Conservation (phyloP, 2,888 invertebrate species). For the Entomobrya multifasciata region DNA sequence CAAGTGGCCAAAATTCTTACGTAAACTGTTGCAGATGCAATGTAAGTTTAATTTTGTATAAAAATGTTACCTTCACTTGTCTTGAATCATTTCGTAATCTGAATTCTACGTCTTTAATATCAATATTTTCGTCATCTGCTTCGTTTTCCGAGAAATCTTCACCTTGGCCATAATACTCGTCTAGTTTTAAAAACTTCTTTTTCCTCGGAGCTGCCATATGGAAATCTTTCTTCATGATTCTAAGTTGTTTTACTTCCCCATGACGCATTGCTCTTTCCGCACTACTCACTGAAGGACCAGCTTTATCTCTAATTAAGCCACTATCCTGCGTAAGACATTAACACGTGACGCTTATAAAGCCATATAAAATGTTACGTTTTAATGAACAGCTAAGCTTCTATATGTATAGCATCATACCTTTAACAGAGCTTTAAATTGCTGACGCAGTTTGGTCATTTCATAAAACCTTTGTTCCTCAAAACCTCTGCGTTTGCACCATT, state of each 20-base stretch:
- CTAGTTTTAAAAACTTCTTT: conserved; percentile 87
- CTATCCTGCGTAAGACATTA: conserved; percentile 71
- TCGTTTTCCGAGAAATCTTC: conserved; percentile 83
- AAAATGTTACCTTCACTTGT: conserved; percentile 85
- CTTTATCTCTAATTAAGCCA: conserved; percentile 74
- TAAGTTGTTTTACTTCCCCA: conserved; percentile 93
- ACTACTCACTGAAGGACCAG: conserved; percentile 83
- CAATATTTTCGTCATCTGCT: conserved; percentile 83
- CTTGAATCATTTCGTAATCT: conserved; percentile 89
- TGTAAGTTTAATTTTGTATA: too few relatives aligned
- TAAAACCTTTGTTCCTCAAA: conserved; percentile 98
- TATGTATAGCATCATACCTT: conserved; percentile 83
- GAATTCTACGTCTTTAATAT: conserved; percentile 94
- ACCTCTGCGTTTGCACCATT: conserved; percentile 94
- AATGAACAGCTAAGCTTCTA: too few relatives aligned
- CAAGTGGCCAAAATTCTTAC: background rate
- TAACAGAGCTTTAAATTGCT: conserved; percentile 92
- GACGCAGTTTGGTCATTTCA: conserved; percentile 95
- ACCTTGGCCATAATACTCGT: conserved; percentile 85
- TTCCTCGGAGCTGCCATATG: conserved; percentile 87
- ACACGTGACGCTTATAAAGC: too few relatives aligned
- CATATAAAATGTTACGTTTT: too few relatives aligned
- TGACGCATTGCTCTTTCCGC: conserved; percentile 90
- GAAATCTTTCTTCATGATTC: conserved; percentile 88
- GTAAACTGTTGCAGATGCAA: background rate